Conservation (phyloP, 2,888 invertebrate genomes). For the Pogonocherus hispidulus region DNA sequence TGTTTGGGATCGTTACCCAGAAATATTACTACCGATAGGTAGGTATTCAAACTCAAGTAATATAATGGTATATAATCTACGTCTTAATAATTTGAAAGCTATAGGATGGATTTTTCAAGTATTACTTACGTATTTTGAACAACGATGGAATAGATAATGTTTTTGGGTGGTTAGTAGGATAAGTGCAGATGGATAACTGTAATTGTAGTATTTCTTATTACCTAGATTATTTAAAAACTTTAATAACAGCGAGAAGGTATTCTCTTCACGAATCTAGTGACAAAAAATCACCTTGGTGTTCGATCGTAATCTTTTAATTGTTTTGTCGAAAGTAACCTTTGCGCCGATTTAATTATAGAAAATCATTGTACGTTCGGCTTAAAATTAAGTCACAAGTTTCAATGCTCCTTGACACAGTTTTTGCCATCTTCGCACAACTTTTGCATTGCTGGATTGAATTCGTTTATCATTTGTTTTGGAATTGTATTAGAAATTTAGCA, state of each 20-base stretch:
- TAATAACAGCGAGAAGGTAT: neutral
- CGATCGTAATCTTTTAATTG: neutral
- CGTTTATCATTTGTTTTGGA: neutral
- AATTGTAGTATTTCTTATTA: neutral
- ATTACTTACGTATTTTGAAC: neutral
- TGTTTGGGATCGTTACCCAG: neutral
- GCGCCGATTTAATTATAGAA: conserved; percentile 1
- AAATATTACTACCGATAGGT: neutral
- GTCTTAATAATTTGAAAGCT: neutral
- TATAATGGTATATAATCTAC: too few species aligned
- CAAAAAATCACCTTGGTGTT: neutral
- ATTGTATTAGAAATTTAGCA: neutral
- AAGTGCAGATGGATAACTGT: neutral
- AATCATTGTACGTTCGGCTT: neutral
- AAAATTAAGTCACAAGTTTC: neutral
- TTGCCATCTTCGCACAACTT: conserved; percentile 3
- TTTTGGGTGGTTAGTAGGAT: neutral
- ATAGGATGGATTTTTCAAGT: neutral
- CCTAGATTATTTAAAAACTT: neutral
- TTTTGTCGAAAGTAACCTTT: conserved; percentile 3
- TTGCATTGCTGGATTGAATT: neutral
- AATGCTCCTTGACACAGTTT: conserved; percentile 2
- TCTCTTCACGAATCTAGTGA: neutral
- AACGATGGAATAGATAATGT: neutral
- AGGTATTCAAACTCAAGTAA: too few species aligned